Evolutionary conservation across 2,888 invertebrate species (phyloP).

Genomic region (Podotricha telesiphe): DNA sequence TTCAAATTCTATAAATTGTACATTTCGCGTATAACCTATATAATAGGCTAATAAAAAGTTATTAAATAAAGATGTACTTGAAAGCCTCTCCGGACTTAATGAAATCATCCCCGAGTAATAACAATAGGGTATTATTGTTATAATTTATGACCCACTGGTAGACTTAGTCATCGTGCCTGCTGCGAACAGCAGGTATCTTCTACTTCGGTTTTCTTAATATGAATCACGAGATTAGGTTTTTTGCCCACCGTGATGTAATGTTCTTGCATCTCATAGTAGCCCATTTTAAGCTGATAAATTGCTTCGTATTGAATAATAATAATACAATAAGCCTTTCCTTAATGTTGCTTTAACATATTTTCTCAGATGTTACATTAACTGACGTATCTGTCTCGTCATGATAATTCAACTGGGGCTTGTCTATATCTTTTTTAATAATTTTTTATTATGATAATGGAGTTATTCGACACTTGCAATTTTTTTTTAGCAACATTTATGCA

Average conservation of each 20-base stretch:
- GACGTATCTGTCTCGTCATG: background rate
- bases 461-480: background rate
- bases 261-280: constrained; percentile 7
- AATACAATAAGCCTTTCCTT: background rate
- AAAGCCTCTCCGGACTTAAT: constrained; percentile 54
- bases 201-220: constrained; percentile 30
- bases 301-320: background rate
- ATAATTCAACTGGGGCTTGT: background rate
- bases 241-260: constrained; percentile 24
- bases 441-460: background rate
- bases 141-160: constrained; percentile 44
- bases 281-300: constrained; percentile 3
- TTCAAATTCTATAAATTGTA: background rate
- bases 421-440: background rate
- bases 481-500: no score
- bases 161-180: constrained; percentile 27
- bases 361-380: background rate
- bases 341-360: background rate
- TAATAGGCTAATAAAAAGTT: background rate
- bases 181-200: constrained; percentile 31
- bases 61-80: background rate
- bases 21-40: background rate
- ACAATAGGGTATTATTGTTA: constrained; percentile 74
- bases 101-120: constrained; percentile 76
- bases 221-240: constrained; percentile 32